These are phyloP conservation scores for Lethrus apterus DNA, from an alignment of 1,140 invertebrate genomes.

Conservation along the genomic window DNA sequence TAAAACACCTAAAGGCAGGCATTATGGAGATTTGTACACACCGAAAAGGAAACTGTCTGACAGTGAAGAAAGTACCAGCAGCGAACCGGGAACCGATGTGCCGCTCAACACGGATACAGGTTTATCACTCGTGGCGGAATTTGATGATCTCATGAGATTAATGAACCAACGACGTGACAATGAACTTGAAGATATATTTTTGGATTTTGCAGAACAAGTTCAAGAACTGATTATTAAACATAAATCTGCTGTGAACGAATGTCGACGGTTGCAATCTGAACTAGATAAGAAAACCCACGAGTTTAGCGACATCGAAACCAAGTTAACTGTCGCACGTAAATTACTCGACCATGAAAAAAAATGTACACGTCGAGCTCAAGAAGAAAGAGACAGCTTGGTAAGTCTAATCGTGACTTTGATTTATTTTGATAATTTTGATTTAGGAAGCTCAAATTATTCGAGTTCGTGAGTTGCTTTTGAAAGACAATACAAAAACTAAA, in stretches of 20 bases:
- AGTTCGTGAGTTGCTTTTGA: constrained; percentile 64
- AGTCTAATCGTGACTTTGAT: constrained; percentile 15
- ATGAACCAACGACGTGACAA: constrained; percentile 21
- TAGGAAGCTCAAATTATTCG: constrained; percentile 61
- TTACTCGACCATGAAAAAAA: constrained; percentile 71
- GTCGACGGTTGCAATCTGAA: constrained; percentile 23
- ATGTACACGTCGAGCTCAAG: constrained; percentile 52
- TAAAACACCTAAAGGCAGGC: no score
- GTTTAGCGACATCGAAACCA: constrained; percentile 46
- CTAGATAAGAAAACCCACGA: constrained; percentile 30
- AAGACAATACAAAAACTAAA: constrained; percentile 54
- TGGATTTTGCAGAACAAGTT: constrained; percentile 26
- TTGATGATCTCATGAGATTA: constrained; percentile 31
- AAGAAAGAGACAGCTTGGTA: constrained; percentile 57
- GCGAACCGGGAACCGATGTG: neutral
- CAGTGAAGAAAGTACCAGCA: constrained; percentile 3
- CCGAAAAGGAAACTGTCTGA: neutral
- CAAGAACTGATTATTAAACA: constrained; percentile 20
- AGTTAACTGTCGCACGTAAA: constrained; percentile 67
- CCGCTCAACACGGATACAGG: neutral
- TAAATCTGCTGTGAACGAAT: constrained; percentile 22
- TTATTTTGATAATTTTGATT: constrained; percentile 12
- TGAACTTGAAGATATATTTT: constrained; percentile 24
- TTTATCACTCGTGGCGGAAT: constrained; percentile 29
- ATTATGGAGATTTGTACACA: no score